phyloP scores from a whole-genome alignment of 35 echinoderm and acorn worm genomes.

The Amphiura filiformis region DNA sequence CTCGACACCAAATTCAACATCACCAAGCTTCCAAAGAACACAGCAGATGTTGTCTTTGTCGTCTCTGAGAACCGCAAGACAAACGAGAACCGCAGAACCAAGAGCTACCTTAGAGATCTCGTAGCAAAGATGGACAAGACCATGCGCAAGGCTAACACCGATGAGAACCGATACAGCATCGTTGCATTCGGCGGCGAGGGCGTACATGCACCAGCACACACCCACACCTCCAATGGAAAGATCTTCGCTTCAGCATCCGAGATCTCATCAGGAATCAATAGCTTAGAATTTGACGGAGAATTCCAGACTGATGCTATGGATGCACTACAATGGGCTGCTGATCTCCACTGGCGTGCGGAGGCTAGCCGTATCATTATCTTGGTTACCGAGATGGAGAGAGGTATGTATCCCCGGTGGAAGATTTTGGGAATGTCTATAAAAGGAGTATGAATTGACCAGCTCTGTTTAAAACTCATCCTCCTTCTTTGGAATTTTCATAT shows the following conservation, averaged over 20 bases:
- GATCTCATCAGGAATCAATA: constrained; percentile 31
- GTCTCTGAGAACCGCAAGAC: constrained; percentile 60
- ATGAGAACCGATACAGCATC: constrained; percentile 59
- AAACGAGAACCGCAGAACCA: constrained; percentile 36
- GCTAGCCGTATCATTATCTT: constrained; percentile 71
- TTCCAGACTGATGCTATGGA: constrained; percentile 62
- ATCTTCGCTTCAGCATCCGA: background rate
- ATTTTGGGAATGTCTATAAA: too few relatives aligned
- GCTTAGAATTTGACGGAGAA: constrained; percentile 45
- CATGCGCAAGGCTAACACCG: constrained; percentile 12
- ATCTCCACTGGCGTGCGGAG: constrained; percentile 47
- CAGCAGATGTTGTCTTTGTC: constrained; percentile 77
- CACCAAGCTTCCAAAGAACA: background rate
- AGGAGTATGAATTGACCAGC: too few relatives aligned
- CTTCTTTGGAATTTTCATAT: too few relatives aligned
- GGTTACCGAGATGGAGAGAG: constrained; percentile 60
- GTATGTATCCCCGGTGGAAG: too few relatives aligned
- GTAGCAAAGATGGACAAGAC: constrained; percentile 36
- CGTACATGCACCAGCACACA: constrained; percentile 42
- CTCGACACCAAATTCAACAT: constrained; percentile 6
- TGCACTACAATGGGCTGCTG: constrained; percentile 55
- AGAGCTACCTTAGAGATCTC: constrained; percentile 36
- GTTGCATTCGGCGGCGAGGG: constrained; percentile 65
- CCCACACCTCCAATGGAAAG: constrained; percentile 50
- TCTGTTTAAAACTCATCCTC: too few relatives aligned